Percentiles rank a stretch among this genome's conserved stretches.
These are phyloP conservation scores for Takifugu flavidus DNA, from an alignment of 2,113 vertebrate species.

Conservation along the genomic window DNA sequence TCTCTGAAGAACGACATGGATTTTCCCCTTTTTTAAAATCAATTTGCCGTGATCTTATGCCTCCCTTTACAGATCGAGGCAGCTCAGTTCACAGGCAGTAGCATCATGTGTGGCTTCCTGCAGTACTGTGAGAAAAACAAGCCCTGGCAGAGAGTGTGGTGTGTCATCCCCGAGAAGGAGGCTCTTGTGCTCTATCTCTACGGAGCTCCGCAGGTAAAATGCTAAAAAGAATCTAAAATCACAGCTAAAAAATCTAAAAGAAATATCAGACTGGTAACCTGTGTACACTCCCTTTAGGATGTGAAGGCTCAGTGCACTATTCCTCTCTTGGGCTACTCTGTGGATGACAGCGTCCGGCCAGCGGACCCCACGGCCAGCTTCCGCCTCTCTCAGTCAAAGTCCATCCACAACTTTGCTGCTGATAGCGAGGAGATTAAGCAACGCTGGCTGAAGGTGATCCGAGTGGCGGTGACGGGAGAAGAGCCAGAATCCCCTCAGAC, in stretches of 20 bases:
- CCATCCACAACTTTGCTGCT: constrained; percentile 88
- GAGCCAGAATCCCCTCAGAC: constrained; percentile 61
- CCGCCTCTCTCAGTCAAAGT: constrained; percentile 93
- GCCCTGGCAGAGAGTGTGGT: constrained; percentile 96
- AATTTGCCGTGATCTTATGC: background rate
- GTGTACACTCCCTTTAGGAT: constrained; percentile 72
- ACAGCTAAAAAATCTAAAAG: background rate
- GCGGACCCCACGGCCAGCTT: constrained; percentile 85
- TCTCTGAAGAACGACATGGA: background rate
- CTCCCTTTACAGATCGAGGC: constrained; percentile 84
- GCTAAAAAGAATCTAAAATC: background rate
- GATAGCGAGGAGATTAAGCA: constrained; percentile 93
- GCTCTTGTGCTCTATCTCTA: constrained; percentile 93
- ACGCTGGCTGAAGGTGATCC: constrained; percentile 90
- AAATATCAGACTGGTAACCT: background rate
- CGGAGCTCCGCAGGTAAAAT: constrained; percentile 88
- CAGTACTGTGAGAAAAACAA: constrained; percentile 95
- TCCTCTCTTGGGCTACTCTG: constrained; percentile 90
- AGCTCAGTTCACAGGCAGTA: constrained; percentile 90
- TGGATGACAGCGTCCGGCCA: constrained; percentile 81
- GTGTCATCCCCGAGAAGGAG: constrained; percentile 95
- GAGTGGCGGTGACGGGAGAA: constrained; percentile 88
- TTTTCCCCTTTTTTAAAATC: too few relatives aligned
- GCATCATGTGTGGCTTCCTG: constrained; percentile 92
- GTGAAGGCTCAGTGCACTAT: constrained; percentile 94